Base-by-base conservation (phyloP, 2,888 invertebrate species). In the Synergus japonicus region DNA sequence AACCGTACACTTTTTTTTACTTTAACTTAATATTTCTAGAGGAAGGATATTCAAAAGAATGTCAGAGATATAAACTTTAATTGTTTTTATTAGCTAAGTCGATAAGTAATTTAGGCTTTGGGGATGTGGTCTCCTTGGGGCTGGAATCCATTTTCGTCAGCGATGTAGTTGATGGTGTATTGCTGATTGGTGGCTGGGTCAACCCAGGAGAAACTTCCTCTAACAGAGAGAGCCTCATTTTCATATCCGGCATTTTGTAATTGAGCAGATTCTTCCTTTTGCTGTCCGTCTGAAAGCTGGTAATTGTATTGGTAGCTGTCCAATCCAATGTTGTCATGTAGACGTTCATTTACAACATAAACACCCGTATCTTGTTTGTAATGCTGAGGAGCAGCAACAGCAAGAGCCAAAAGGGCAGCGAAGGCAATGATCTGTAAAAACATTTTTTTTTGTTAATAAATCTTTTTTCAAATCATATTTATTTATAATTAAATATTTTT, bases 101-200 rank as follows among this genome's bases (percentile, higher is more conserved):
- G n/a, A 9, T 49, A 44, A 60, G 76, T 73, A 66, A 49, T 76
- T 79, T 18, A 60, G 41, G n/a, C 78, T 8, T 54, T 64, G 15
- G 85, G 85, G 12, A 85, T 43, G 77, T 90, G 89, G n/a, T 81
- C 88, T 10, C 88, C 89, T 46, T 82, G 79, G 37, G 88, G 87
- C 37, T 84, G 87, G 88, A 87, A 89, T 41, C 88, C 89, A 29
- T 86, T 87, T 77, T 88, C 87, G 81, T 89, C 89, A 63, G 89
- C 90, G 76, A 84, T 82, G 83, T 90, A 89, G 29, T 77, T 86
- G 41, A 90, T 83, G 46, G 84, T 85, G 85, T 85, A 89, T 29
- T 78, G 81, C 60, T 85, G 84, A n/a, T 83, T 85, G 66, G 86
- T 86, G 5, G 43, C 82, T 4, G 89, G 88, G 60, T 87, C 88